phyloP scores from a whole-genome alignment of 2,113 vertebrate species.

The Hemichromis elongatus region DNA sequence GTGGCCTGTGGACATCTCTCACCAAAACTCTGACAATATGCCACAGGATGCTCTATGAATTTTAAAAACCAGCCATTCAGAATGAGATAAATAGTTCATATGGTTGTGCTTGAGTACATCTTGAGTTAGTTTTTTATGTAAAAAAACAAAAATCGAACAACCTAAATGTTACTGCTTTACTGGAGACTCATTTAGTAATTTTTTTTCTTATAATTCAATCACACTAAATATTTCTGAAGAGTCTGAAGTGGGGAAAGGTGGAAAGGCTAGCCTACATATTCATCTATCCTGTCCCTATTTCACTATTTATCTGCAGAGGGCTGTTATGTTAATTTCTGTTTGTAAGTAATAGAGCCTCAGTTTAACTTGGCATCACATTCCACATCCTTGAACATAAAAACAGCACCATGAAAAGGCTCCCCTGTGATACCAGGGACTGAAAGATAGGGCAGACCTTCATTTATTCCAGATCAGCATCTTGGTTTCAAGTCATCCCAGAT shows the following conservation, averaged over 20 bases:
- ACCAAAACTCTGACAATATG: constrained; percentile 45
- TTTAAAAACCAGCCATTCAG: constrained; percentile 49
- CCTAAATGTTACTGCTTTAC: constrained; percentile 1
- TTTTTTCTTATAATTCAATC: background rate
- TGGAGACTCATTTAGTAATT: background rate
- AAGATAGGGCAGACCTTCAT: background rate
- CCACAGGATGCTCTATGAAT: constrained; percentile 47
- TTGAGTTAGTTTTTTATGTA: constrained; percentile 7
- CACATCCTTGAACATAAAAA: background rate
- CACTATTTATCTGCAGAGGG: background rate
- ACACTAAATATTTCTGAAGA: background rate
- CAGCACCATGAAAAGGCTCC: background rate
- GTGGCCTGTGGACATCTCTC: constrained; percentile 46
- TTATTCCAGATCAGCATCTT: constrained; percentile 12
- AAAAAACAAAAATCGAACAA: background rate
- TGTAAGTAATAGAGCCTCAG: background rate
- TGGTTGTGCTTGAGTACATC: background rate
- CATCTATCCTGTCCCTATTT: background rate
- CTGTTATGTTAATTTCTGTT: background rate
- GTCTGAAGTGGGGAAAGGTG: background rate
- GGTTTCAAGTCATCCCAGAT: constrained; percentile 26
- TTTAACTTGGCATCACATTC: constrained; percentile 1
- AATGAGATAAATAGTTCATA: constrained; percentile 13
- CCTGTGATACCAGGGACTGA: background rate
- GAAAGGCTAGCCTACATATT: background rate